These are phyloP conservation scores for Tenthredo scrophulariae DNA, from an alignment of 2,888 invertebrate species.

Conservation along the genomic window DNA sequence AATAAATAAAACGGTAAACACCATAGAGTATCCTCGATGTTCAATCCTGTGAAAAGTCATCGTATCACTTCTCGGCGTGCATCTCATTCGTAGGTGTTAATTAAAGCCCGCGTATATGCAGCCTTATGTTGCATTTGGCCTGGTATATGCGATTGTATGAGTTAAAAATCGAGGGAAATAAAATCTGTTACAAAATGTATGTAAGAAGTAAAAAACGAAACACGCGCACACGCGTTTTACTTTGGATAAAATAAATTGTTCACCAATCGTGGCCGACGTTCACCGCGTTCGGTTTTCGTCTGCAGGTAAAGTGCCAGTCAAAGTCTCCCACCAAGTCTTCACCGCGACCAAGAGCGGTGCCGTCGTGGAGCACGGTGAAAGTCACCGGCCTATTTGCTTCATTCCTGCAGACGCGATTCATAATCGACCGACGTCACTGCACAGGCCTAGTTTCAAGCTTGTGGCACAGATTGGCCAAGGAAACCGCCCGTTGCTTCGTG, in stretches of 20 bases:
- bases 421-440: slow-evolving; percentile 63
- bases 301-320: slow-evolving; percentile 59
- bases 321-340: slow-evolving; percentile 53
- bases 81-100: slow-evolving; percentile 24
- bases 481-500: slow-evolving; percentile 38
- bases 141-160: slow-evolving; percentile 2
- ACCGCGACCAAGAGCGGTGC: slow-evolving; percentile 58
- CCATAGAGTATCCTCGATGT: slow-evolving; percentile 15
- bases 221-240: slow-evolving; percentile 63
- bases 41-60: slow-evolving; percentile 37
- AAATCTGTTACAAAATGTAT: not conserved
- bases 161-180: slow-evolving; percentile 11
- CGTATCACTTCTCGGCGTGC: slow-evolving; percentile 17
- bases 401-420: slow-evolving; percentile 66
- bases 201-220: slow-evolving; percentile 38
- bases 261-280: slow-evolving; percentile 33
- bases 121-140: slow-evolving; percentile 22
- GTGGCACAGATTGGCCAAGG: slow-evolving; percentile 55
- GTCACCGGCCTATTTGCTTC: slow-evolving; percentile 77
- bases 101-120: not conserved
- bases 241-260: slow-evolving; percentile 60
- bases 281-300: slow-evolving; percentile 61
- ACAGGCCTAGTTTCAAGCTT: slow-evolving; percentile 68
- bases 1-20: not conserved
- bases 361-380: slow-evolving; percentile 70